Base-by-base conservation (phyloP, 2,888 invertebrate species). In the Hyposoter dolosus region DNA sequence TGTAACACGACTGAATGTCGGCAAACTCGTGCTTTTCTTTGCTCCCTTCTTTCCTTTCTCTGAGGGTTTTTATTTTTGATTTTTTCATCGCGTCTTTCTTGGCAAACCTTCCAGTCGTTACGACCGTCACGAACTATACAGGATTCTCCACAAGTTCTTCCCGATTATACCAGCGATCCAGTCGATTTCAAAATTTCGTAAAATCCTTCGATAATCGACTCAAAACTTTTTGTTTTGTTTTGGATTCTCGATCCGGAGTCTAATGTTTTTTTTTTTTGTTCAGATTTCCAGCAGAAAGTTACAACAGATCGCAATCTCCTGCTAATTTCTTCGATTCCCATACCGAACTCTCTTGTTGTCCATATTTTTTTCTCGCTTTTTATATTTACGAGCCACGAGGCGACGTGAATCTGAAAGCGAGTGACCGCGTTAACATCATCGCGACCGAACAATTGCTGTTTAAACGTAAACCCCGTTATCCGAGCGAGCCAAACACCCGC, bases 401-500 rank as follows among this genome's bases (percentile, higher is more conserved):
- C 17, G 45, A 35, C 65, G 50, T 77, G 50, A 45, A 65, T 77
- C 63, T 65, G 19, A 12, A 40, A 65, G 76, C 60, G 76, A 66
- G 76, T 66, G 76, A 77, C 76, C 76, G 65, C 76, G 65, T 76
- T 76, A 76, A 19, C 47, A 76, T 47, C 65, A 65, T 77, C 76
- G 66, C 66, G 47, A 77, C 50, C 76, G 76, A 77, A 77, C 76
- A 77, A 77, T 66, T 77, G 76, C 45, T 35, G 50, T 47, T 50
- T 77, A 77, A 77, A 75, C 63, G 28, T 43, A 23, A n/a, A 32
- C 32, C 76, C 47, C 45, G 63, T 65, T 76, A 63, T 56, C 35
- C 40, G 35, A 72, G 35, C 23, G 43, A 63, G 45, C 60, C 60
- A 75, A 75, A 53, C 17, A 75, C 75, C 17, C 43, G 28, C 43